Conservation (phyloP, 2,888 invertebrate genomes). For the Dolichopus griseipennis region DNA sequence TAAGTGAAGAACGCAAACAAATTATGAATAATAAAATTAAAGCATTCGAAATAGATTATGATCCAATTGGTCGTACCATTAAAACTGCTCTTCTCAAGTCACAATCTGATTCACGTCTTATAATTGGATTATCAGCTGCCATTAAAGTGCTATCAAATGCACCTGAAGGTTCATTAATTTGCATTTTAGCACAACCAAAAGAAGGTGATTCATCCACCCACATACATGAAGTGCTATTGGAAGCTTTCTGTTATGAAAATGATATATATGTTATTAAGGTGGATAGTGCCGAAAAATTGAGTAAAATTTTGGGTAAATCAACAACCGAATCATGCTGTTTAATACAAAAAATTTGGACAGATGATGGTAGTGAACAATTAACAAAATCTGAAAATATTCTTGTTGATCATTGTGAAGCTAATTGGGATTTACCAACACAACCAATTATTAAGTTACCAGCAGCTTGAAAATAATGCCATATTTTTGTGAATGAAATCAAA, state of each 20-base stretch:
- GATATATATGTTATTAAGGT: slow-evolving; percentile 65
- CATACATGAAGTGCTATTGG: slow-evolving; percentile 44
- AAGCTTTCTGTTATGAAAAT: slow-evolving; percentile 61
- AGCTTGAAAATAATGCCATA: slow-evolving; percentile 44
- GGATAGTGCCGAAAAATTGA: slow-evolving; percentile 38
- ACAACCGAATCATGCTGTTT: slow-evolving; percentile 46
- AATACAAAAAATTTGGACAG: slow-evolving; percentile 40
- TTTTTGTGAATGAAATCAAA: neutral
- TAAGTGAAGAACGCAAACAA: no score
- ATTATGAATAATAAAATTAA: no score
- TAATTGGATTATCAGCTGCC: slow-evolving; percentile 28
- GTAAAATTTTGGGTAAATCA: slow-evolving; percentile 45
- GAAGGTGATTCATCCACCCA: slow-evolving; percentile 59
- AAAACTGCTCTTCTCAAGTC: slow-evolving; percentile 38
- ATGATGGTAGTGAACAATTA: slow-evolving; percentile 41
- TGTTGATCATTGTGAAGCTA: slow-evolving; percentile 58
- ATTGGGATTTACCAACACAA: slow-evolving; percentile 53
- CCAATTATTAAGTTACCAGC: slow-evolving; percentile 59
- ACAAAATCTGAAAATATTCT: slow-evolving; percentile 54
- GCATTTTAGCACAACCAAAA: slow-evolving; percentile 53
- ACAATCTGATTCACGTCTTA: slow-evolving; percentile 33
- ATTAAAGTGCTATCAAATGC: slow-evolving; percentile 39
- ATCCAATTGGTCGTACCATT: slow-evolving; percentile 36
- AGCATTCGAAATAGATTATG: neutral
- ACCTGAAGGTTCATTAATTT: slow-evolving; percentile 53